Conservation (phyloP, 1,140 invertebrate genomes). For the Apis laboriosa region DNA sequence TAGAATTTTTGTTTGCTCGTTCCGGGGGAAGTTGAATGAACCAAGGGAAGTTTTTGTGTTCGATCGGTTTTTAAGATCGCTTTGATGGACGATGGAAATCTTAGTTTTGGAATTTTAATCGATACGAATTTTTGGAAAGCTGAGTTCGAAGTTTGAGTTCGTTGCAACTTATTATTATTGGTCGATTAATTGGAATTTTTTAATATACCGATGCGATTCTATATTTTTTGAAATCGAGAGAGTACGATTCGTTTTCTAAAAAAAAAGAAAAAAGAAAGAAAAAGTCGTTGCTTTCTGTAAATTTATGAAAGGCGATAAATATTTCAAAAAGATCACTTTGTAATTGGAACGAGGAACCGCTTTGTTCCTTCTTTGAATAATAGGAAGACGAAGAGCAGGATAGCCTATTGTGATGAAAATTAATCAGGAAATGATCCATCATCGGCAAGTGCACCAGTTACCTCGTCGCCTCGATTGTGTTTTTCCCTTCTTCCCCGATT, state of each 20-base stretch:
- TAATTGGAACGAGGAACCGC: not conserved
- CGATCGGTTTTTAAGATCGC: not conserved
- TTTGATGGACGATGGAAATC: not conserved
- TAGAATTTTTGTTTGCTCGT: not conserved
- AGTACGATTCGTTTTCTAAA: too few relatives aligned
- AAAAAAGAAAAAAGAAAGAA: too few relatives aligned
- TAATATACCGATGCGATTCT: too few relatives aligned
- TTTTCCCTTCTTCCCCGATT: not conserved
- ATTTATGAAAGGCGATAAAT: not conserved
- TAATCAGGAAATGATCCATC: conserved; percentile 31
- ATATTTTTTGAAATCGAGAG: too few relatives aligned
- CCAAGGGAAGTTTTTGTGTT: not conserved
- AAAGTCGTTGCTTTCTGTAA: too few relatives aligned
- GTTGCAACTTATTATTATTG: too few relatives aligned
- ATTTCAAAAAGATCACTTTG: not conserved
- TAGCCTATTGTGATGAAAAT: conserved; percentile 31
- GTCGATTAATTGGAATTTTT: too few relatives aligned
- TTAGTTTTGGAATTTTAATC: too few relatives aligned
- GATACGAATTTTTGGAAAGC: too few relatives aligned
- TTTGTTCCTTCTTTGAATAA: not conserved
- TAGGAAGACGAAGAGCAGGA: not conserved
- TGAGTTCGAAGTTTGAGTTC: too few relatives aligned
- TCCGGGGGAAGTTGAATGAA: not conserved
- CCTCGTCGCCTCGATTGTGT: not conserved
- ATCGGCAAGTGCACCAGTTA: conserved; percentile 33